phyloP scores from a whole-genome alignment of 2,113 vertebrate species.

The Zeus faber region DNA sequence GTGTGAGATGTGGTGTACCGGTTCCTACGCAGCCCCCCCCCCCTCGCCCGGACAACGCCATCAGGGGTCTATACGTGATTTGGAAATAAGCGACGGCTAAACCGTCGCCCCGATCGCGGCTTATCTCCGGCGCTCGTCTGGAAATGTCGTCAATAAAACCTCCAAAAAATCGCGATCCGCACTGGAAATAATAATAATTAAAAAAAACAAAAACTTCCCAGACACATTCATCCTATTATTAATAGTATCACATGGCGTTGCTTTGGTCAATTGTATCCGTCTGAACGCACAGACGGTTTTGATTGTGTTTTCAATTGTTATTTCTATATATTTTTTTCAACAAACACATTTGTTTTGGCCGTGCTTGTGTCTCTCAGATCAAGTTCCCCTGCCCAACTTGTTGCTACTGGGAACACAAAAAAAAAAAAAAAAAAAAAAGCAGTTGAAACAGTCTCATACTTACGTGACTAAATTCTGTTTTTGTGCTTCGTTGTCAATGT shows the following conservation, averaged over 20 bases:
- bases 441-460: slow-evolving; percentile 57
- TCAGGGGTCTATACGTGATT: slow-evolving; percentile 89
- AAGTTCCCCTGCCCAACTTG: slow-evolving; percentile 85
- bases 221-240: slow-evolving; percentile 32
- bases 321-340: too few species aligned
- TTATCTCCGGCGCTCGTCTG: slow-evolving; percentile 54
- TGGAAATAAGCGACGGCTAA: slow-evolving; percentile 80
- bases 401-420: slow-evolving; percentile 86
- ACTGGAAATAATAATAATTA: too few species aligned
- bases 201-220: slow-evolving; percentile 48
- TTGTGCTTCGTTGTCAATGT: slow-evolving; percentile 45
- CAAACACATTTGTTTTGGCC: slow-evolving; percentile 50
- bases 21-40: slow-evolving; percentile 85
- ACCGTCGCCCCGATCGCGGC: slow-evolving; percentile 70
- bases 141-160: slow-evolving; percentile 50
- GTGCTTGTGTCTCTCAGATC: slow-evolving; percentile 64
- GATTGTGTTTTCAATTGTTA: too few species aligned
- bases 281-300: slow-evolving; percentile 44
- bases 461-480: slow-evolving; percentile 60
- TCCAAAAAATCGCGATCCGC: slow-evolving; percentile 48
- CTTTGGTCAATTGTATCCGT: too few species aligned
- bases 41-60: slow-evolving; percentile 85
- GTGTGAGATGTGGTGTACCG: too few species aligned
- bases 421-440: too few species aligned
- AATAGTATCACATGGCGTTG: too few species aligned